Evolutionary conservation across 2,888 invertebrate species (phyloP), one percentile per base, ranked within the genome.

Genomic region (Autographa gamma): DNA sequence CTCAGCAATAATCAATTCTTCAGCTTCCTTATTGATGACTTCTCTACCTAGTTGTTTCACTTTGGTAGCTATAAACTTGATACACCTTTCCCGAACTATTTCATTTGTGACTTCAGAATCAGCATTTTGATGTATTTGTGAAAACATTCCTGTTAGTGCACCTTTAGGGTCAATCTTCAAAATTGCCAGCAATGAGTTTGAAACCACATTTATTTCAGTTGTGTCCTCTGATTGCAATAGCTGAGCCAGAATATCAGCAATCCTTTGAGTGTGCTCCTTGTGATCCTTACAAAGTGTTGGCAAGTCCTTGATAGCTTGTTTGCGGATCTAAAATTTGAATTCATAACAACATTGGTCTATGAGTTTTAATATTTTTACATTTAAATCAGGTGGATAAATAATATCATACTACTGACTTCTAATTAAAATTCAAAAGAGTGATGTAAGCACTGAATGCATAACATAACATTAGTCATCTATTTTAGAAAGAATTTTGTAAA

Each of bases 201-300:
- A 97, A 41, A 99, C 98, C 78, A 98, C 97, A 89, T 97, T 97
- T 77, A 98, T 96, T 93, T 99, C 99, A 32, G 97, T 96, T 34
- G 97, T 92, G 93, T 99, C 99, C 79, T 98, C 98, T 31, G 98
- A 97, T 89, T 98, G 98, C 71, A 99, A 94, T 59, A 99, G 95
- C 90, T 99, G 99, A 7, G 98, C 98, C 73, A 99, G 96, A 76
- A 99, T 98, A 90, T 99, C 99, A 14, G 99, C 98, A 85, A 99
- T 98, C 92, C 98, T 97, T 48, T 97, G 96, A 0, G 98, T 97
- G 87, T 98, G 97, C 79, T 98, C 98, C 80, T 97, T 97, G 72
- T 97, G 97, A 81, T 98, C 98, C 91, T 98, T 98, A 88, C 99
- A 99, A 71, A 99, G 95, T 58, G 97, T 96, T 14, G 99, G 98